Conservation (phyloP, 2,888 invertebrate species). For the Ganaspis brasiliensis region DNA sequence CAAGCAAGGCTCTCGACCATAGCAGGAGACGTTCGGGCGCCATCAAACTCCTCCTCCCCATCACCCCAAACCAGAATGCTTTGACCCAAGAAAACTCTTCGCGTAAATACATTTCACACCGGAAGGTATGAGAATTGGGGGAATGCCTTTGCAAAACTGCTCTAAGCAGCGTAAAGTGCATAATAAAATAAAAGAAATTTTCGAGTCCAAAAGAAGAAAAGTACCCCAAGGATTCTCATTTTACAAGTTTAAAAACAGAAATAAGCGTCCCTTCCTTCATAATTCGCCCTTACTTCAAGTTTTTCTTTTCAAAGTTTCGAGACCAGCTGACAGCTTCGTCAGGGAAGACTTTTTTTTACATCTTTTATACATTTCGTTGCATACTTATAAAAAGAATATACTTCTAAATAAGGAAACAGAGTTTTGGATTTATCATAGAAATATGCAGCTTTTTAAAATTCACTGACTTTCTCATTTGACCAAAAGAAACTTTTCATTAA, state of each 20-base stretch:
- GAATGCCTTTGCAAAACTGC: neutral
- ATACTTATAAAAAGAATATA: too few species aligned
- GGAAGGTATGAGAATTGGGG: conserved; percentile 5
- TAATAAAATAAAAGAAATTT: conserved; percentile 4
- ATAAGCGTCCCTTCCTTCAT: neutral
- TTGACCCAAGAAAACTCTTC: conserved; percentile 7
- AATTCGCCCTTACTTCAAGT: neutral
- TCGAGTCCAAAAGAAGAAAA: conserved; percentile 3
- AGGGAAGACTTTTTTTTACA: neutral
- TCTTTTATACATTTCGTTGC: too few species aligned
- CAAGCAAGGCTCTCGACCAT: conserved; percentile 56
- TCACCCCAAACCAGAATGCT: conserved; percentile 25
- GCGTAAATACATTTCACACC: conserved; percentile 29
- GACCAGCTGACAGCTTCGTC: conserved; percentile 12
- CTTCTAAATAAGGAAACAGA: too few species aligned
- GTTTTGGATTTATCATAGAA: too few species aligned
- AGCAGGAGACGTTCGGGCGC: conserved; percentile 74
- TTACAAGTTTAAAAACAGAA: conserved; percentile 14
- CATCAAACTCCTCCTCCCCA: conserved; percentile 57
- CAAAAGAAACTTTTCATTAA: too few species aligned
- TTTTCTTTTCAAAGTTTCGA: conserved; percentile 1
- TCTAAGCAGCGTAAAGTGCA: conserved; percentile 12
- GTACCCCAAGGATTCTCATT: neutral
- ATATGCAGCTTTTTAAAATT: too few species aligned
- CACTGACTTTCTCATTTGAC: too few species aligned